phyloP scores from a whole-genome alignment of 2,113 vertebrate species.

The Pteropus alecto region DNA sequence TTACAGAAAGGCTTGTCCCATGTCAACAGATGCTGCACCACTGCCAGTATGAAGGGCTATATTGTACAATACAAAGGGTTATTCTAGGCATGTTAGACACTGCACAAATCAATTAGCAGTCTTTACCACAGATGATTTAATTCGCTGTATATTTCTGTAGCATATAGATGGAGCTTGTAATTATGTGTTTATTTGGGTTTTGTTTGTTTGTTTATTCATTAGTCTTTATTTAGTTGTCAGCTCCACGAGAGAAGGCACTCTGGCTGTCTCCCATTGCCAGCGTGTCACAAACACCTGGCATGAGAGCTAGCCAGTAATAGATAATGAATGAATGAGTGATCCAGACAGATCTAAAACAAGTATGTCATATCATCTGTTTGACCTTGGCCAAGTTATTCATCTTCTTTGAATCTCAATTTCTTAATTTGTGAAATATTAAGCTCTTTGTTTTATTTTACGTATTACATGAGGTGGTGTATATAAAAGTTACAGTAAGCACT shows the following conservation, averaged over 20 bases:
- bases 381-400: not conserved
- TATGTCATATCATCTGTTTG: not conserved
- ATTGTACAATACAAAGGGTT: not conserved
- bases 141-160: not conserved
- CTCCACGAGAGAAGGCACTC: not conserved
- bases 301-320: not conserved
- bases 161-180: not conserved
- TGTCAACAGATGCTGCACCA: not conserved
- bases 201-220: not conserved
- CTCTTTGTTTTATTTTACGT: not conserved
- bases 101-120: not conserved
- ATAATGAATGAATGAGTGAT: not conserved
- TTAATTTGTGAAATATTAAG: not conserved
- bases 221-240: not conserved
- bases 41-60: not conserved
- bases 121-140: not conserved
- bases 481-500: not conserved
- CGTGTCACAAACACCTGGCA: not conserved
- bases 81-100: not conserved
- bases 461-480: not conserved
- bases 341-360: not conserved
- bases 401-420: not conserved
- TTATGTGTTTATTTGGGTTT: not conserved
- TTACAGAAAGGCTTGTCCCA: conserved; percentile 48
- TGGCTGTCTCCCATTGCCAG: not conserved